Percentiles rank a stretch among this genome's conserved stretches.
Conservation (phyloP, 2,888 invertebrate genomes). For the Hyppa rectilinea region DNA sequence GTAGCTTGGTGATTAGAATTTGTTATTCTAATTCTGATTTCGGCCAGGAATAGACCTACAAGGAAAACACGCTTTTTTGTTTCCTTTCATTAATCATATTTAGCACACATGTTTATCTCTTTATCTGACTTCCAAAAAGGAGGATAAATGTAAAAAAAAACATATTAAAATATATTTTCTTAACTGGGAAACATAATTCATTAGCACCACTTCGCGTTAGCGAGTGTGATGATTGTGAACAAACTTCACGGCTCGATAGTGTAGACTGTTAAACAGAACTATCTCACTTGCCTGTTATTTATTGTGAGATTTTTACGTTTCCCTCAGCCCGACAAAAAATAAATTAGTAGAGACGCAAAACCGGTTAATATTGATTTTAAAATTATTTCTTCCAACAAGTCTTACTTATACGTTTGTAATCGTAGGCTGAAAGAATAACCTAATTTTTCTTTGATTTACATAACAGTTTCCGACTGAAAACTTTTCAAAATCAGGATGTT, state of each 20-base stretch:
- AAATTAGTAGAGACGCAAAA: background rate
- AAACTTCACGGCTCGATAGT: slow-evolving; percentile 65
- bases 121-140: too few species aligned
- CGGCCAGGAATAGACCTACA: background rate
- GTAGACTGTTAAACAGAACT: slow-evolving; percentile 71
- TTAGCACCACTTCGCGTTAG: too few species aligned
- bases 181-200: too few species aligned
- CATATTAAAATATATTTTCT: too few species aligned
- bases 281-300: slow-evolving; percentile 65
- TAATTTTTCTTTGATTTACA: background rate
- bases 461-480: background rate
- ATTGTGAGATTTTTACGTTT: slow-evolving; percentile 10
- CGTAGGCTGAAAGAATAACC: background rate
- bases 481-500: background rate
- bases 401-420: background rate
- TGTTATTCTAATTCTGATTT: slow-evolving; percentile 13
- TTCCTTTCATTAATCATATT: background rate
- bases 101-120: too few species aligned
- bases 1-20: background rate
- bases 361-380: background rate
- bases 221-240: background rate
- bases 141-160: too few species aligned
- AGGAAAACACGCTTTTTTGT: background rate
- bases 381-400: background rate
- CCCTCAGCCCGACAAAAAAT: background rate